phyloP scores from a whole-genome alignment of 2,113 vertebrate genomes.

The Monarcha castaneiventris region DNA sequence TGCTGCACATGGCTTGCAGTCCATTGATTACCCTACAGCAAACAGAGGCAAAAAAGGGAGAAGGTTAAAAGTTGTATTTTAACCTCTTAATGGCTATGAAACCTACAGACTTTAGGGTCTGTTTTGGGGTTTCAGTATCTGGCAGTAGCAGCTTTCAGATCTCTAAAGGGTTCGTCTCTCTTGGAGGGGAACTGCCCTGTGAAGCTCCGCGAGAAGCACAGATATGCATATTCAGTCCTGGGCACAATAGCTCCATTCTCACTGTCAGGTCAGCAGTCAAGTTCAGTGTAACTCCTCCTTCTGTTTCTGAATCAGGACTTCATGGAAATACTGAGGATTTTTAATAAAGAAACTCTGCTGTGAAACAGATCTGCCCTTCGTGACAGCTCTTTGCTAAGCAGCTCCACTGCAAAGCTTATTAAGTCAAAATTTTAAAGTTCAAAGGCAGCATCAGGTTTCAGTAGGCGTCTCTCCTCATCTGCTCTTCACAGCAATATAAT shows the following conservation, averaged over 20 bases:
- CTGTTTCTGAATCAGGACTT: slow-evolving; percentile 54
- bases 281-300: slow-evolving; percentile 61
- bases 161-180: background rate
- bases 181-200: background rate
- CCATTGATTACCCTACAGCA: slow-evolving; percentile 5
- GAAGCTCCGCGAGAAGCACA: slow-evolving; percentile 8
- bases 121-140: background rate
- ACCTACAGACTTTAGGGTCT: background rate
- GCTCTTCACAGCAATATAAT: slow-evolving; percentile 42
- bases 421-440: slow-evolving; percentile 56
- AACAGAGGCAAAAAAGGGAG: background rate
- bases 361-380: slow-evolving; percentile 37
- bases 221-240: slow-evolving; percentile 51
- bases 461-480: slow-evolving; percentile 53
- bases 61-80: slow-evolving; percentile 13
- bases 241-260: slow-evolving; percentile 64
- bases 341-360: slow-evolving; percentile 44
- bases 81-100: background rate
- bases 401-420: slow-evolving; percentile 20
- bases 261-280: slow-evolving; percentile 63
- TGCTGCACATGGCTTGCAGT: background rate
- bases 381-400: slow-evolving; percentile 32
- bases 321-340: slow-evolving; percentile 50
- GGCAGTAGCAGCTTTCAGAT: slow-evolving; percentile 5
- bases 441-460: slow-evolving; percentile 59